A percentile compares a stretch with the other conserved stretches of the same genome.
phyloP scores from a whole-genome alignment of 35 echinoderm and acorn worm species.

The Acanthaster planci region DNA sequence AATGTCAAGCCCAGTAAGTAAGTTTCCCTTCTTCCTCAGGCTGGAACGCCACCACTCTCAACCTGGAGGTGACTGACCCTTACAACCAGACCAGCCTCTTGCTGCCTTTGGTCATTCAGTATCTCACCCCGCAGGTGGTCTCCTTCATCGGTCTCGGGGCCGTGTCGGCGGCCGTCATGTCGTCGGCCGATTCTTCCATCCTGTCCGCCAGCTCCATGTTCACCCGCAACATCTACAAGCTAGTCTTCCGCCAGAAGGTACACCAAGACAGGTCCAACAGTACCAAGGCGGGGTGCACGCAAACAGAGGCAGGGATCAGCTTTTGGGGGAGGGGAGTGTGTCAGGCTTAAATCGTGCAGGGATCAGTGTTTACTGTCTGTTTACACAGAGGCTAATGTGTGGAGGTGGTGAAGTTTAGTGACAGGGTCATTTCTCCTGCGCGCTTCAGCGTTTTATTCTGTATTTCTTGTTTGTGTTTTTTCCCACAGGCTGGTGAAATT shows the following conservation, averaged over 20 bases:
- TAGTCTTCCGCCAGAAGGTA: constrained; percentile 84
- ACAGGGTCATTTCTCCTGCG: too few relatives aligned
- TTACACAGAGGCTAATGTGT: neutral
- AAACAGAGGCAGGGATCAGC: neutral
- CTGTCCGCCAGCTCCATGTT: constrained; percentile 98
- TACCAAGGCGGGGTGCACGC: neutral
- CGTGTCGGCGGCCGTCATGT: constrained; percentile 93
- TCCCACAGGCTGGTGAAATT: constrained; percentile 71
- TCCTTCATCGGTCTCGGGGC: constrained; percentile 92
- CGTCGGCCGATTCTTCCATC: constrained; percentile 93
- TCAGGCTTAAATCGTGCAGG: too few relatives aligned
- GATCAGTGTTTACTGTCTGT: neutral
- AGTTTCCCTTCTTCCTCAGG: constrained; percentile 34
- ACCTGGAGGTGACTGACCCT: constrained; percentile 36
- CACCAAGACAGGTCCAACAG: neutral
- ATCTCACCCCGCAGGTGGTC: constrained; percentile 68
- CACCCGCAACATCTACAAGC: constrained; percentile 85
- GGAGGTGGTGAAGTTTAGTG: too few relatives aligned
- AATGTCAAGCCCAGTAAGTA: too few relatives aligned
- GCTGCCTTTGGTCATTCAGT: constrained; percentile 83
- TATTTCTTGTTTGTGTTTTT: too few relatives aligned
- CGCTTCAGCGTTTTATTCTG: too few relatives aligned
- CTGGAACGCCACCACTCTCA: constrained; percentile 66
- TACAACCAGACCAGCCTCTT: constrained; percentile 56
- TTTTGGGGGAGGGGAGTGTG: too few relatives aligned